Evolutionary conservation across 2,888 invertebrate species (phyloP), one percentile per base, ranked within the genome.

Genomic region (Formica aserva): DNA sequence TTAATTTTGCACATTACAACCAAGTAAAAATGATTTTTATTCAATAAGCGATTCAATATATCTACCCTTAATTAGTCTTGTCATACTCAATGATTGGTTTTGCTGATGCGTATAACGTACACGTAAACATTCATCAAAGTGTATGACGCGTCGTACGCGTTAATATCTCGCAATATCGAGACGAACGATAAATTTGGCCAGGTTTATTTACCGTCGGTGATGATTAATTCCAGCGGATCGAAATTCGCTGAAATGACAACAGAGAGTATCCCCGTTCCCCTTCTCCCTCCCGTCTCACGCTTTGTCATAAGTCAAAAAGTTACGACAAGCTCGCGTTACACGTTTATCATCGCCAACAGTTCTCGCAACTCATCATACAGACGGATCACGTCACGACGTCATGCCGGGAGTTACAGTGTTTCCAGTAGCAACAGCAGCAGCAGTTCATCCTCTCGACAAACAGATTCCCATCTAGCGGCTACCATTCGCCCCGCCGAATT

Each of bases 381-480:
- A 88, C 88, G 60, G 75, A 84, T 88, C 77, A 85, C 69, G 89
- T 83, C 88, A 88, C 55, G 41, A 63, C 57, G 74, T 84, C 74
- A 74, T 63, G 77, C 76, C 29, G 55, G 35, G 48, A 35, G 83
- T 55, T 71, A 69, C 62, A 77, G 75, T 38, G 55, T 65, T 66
- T 35, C 82, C 65, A 63, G 52, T 52, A 57, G 48, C 45, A 11
- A 52, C n/a, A 29, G 38, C 80, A 32, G 81, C 35, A 26, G 65
- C 45, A 63, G 82, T 82, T 90, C 85, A 90, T 88, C 84, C 84
- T 55, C 66, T 86, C 84, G 84, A 74, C 88, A 90, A 89, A 89
- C 89, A 89, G 90, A 88, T 89, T 83, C 75, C 83, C 80, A 88
- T 88, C 85, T 76, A 60, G 65, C 78, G 72, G 22, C 48, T 35